These are phyloP conservation scores for Eupithecia abbreviata DNA, from an alignment of 2,888 invertebrate species.

Conservation along the genomic window DNA sequence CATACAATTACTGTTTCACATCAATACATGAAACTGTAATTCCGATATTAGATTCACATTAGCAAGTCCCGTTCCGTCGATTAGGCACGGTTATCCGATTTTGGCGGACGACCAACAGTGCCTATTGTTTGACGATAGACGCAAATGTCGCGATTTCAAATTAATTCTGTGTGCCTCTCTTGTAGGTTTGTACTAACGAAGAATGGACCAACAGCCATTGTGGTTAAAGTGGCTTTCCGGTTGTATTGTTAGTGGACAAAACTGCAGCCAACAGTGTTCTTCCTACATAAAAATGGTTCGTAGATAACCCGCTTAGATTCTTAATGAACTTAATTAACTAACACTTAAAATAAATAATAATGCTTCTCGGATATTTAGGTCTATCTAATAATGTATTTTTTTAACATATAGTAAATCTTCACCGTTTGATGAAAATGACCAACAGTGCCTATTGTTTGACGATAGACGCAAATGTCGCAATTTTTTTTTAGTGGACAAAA, in stretches of 20 bases:
- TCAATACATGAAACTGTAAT: slow-evolving; percentile 24
- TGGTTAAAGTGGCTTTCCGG: background rate
- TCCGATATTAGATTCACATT: slow-evolving; percentile 37
- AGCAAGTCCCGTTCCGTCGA: slow-evolving; percentile 38
- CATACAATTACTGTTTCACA: background rate
- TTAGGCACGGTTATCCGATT: slow-evolving; percentile 43
- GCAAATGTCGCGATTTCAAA: slow-evolving; percentile 27
- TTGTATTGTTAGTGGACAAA: background rate
- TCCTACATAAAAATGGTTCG: too few species aligned
- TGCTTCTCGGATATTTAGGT: too few species aligned
- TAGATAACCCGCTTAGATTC: too few species aligned
- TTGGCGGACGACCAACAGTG: slow-evolving; percentile 40
- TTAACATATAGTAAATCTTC: too few species aligned
- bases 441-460: slow-evolving; percentile 33
- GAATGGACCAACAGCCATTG: background rate
- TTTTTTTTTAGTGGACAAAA: slow-evolving; percentile 1
- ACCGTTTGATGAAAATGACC: too few species aligned
- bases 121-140: slow-evolving; percentile 26
- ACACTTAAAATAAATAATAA: too few species aligned
- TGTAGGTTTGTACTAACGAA: slow-evolving; percentile 5
- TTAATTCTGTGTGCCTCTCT: slow-evolving; percentile 21
- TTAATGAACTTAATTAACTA: too few species aligned
- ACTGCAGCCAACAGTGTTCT: too few species aligned
- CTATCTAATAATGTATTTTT: too few species aligned
- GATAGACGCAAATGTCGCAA: slow-evolving; percentile 21